A percentile compares a stretch with the other conserved stretches of the same genome.
phyloP scores from a whole-genome alignment of 2,113 vertebrate genomes.

The Thalassoma bifasciatum region DNA sequence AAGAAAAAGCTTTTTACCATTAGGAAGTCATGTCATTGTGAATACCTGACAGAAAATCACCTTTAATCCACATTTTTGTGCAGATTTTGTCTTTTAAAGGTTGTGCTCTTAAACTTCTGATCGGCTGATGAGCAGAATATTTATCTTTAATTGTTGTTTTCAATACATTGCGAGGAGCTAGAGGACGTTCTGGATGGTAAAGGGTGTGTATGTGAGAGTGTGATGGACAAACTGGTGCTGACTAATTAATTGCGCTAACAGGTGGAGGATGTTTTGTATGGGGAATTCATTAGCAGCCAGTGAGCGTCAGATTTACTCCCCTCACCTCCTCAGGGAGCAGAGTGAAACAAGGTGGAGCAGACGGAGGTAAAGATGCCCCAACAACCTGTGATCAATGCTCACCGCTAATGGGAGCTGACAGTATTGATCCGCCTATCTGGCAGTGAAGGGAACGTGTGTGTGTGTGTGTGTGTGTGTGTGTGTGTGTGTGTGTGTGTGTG shows the following conservation, averaged over 20 bases:
- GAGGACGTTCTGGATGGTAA: conserved; percentile 4
- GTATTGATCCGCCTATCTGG: conserved; percentile 68
- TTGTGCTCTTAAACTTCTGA: too few species aligned
- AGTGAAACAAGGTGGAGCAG: conserved; percentile 20
- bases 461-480: too few species aligned
- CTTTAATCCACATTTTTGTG: too few species aligned
- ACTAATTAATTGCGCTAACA: conserved; percentile 37
- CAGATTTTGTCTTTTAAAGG: too few species aligned
- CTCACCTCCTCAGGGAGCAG: conserved; percentile 22
- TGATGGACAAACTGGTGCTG: conserved; percentile 32
- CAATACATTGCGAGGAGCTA: conserved; percentile 16
- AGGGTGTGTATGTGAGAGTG: conserved; percentile 1
- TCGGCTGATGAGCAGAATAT: too few species aligned
- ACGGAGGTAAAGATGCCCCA: conserved; percentile 45
- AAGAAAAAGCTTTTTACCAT: too few species aligned
- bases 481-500: not conserved
- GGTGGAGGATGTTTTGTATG: conserved; percentile 37
- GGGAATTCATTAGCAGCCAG: conserved; percentile 57
- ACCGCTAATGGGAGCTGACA: conserved; percentile 72
- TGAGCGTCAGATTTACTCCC: conserved; percentile 7
- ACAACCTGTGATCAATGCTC: conserved; percentile 54
- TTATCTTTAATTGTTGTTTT: too few species aligned
- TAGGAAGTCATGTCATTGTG: too few species aligned
- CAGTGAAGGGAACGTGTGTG: conserved; percentile 22
- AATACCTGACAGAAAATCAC: too few species aligned